These are phyloP conservation scores for Capitulum mitella DNA, from an alignment of 2,888 invertebrate genomes.

Conservation along the genomic window DNA sequence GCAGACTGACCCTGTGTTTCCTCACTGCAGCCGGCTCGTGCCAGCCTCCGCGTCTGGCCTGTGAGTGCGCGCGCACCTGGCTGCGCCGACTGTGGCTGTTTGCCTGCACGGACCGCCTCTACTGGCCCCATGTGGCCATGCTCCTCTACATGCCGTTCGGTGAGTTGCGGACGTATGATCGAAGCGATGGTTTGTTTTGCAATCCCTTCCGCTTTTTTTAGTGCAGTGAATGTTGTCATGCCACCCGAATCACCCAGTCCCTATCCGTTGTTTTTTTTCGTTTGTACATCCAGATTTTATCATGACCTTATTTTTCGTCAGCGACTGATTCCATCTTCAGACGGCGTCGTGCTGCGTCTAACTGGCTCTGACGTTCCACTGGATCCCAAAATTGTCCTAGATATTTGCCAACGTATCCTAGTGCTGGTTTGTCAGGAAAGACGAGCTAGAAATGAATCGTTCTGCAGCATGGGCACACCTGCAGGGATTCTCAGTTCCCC, in stretches of 20 bases:
- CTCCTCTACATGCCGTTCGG: conserved; percentile 64
- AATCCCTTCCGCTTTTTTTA: conserved; percentile 29
- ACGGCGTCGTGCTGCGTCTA: neutral
- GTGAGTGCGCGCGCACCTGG: conserved; percentile 45
- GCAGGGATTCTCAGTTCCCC: no score
- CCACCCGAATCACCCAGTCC: no score
- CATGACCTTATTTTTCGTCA: neutral
- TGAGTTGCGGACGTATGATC: no score
- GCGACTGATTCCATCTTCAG: neutral
- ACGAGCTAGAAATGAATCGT: no score
- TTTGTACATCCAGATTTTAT: neutral
- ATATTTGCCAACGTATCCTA: no score
- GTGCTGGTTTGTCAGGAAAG: no score
- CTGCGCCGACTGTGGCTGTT: conserved; percentile 63
- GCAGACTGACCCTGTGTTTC: no score
- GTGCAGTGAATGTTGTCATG: neutral
- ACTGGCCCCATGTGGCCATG: conserved; percentile 64
- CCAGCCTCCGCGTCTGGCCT: conserved; percentile 22
- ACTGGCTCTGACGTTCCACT: neutral
- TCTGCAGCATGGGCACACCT: no score
- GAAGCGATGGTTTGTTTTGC: no score
- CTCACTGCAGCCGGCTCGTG: conserved; percentile 11
- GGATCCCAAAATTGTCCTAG: no score
- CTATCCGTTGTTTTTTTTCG: no score
- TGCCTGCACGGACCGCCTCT: conserved; percentile 63